phyloP scores from a whole-genome alignment of 2,113 vertebrate genomes.

The Saccopteryx leptura region DNA sequence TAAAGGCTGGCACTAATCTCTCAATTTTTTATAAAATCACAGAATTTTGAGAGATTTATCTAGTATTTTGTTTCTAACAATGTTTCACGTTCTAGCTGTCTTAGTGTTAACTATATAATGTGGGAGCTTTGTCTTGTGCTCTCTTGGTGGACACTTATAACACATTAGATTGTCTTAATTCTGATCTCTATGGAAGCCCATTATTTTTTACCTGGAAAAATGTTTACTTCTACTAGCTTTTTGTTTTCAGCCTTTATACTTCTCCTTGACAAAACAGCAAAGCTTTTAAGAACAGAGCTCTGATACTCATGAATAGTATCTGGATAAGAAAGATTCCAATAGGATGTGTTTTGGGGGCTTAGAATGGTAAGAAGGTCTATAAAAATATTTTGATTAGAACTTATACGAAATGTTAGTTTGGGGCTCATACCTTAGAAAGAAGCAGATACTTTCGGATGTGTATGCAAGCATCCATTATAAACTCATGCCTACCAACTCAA shows the following conservation, averaged over 20 bases:
- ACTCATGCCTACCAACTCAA: not conserved
- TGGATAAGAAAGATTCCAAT: not conserved
- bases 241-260: slow-evolving; percentile 17
- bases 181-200: not conserved
- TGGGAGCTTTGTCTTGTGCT: slow-evolving; percentile 14
- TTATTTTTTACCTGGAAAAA: slow-evolving; percentile 38
- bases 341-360: not conserved
- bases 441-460: slow-evolving; percentile 21
- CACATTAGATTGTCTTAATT: not conserved
- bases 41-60: not conserved
- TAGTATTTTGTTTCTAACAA: not conserved
- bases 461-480: not conserved
- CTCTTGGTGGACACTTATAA: not conserved
- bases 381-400: not conserved
- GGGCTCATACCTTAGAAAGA: not conserved
- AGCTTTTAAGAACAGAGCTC: slow-evolving; percentile 21
- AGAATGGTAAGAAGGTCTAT: slow-evolving; percentile 26
- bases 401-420: slow-evolving; percentile 15
- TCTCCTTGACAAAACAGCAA: not conserved
- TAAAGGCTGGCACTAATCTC: not conserved
- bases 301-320: not conserved
- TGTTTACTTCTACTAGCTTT: slow-evolving; percentile 35
- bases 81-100: not conserved
- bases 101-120: not conserved
- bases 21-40: not conserved